Conservation (phyloP, 1,140 invertebrate species). For the Musca domestica region DNA sequence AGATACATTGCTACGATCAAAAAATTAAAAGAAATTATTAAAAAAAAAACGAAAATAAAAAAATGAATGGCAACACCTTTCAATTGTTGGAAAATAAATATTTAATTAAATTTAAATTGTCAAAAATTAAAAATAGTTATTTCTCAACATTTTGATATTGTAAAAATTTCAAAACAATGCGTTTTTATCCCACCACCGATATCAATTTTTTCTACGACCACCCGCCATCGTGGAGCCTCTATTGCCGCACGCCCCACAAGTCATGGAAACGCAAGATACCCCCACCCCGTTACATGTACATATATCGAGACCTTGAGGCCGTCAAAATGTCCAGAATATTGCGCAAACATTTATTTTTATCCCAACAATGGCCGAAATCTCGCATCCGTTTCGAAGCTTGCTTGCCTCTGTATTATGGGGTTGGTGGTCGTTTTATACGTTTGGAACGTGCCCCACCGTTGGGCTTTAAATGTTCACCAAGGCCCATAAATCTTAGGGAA, state of each 20-base stretch:
- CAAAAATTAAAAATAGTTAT: too few species aligned
- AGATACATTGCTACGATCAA: too few species aligned
- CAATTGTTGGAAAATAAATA: too few species aligned
- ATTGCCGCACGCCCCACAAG: background rate
- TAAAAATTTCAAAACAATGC: background rate
- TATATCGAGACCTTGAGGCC: slow-evolving; percentile 22
- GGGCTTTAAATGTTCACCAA: slow-evolving; percentile 18
- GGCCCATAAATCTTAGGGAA: slow-evolving; percentile 17
- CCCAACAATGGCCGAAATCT: slow-evolving; percentile 14
- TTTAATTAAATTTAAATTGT: too few species aligned
- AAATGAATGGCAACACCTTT: too few species aligned
- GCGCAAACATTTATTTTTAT: slow-evolving; percentile 19
- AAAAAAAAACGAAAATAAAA: too few species aligned
- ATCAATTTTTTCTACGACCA: background rate
- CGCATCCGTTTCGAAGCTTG: slow-evolving; percentile 7
- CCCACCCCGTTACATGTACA: background rate
- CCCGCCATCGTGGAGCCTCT: background rate
- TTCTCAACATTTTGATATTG: too few species aligned
- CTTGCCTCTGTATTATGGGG: slow-evolving; percentile 13
- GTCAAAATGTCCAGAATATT: background rate
- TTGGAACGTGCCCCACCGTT: slow-evolving; percentile 8
- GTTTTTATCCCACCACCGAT: background rate
- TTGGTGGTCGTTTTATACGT: slow-evolving; percentile 23
- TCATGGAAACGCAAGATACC: background rate
- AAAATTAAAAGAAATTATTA: too few species aligned